Percentiles rank a stretch among this genome's conserved stretches.
Conservation (phyloP, 2,888 invertebrate genomes). For the Entomobrya multifasciata region DNA sequence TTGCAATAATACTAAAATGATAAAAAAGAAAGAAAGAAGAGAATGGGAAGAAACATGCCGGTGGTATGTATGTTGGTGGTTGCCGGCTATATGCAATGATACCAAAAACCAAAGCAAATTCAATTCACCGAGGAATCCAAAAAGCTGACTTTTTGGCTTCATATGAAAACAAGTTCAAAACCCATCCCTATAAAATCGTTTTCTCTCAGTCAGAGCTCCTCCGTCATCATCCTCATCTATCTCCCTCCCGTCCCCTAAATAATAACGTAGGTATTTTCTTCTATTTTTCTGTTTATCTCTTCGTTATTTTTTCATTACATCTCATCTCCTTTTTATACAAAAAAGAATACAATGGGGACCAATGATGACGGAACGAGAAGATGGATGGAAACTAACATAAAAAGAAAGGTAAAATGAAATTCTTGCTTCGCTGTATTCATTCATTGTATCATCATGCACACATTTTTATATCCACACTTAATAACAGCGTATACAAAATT, state of each 20-base stretch:
- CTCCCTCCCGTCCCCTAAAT: conserved; percentile 14
- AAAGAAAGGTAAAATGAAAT: too few species aligned
- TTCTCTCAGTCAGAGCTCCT: neutral
- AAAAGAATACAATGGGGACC: too few species aligned
- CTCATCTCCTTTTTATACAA: too few species aligned
- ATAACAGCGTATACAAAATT: too few species aligned
- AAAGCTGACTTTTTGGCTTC: neutral
- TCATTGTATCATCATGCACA: too few species aligned
- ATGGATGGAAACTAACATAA: too few species aligned
- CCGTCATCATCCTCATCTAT: conserved; percentile 15
- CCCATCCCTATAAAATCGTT: neutral
- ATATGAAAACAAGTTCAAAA: conserved; percentile 22
- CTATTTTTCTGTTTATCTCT: neutral
- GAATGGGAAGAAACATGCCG: neutral
- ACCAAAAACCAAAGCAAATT: neutral
- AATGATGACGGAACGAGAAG: too few species aligned
- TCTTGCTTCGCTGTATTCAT: too few species aligned
- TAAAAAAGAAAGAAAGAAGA: neutral
- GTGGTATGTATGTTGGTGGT: too few species aligned
- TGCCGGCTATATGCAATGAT: neutral
- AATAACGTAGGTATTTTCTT: neutral
- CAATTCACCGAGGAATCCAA: neutral
- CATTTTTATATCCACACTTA: too few species aligned
- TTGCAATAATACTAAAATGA: neutral
- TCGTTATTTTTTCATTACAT: neutral